Base-by-base conservation (phyloP, 2,113 vertebrate species). In the Uria lomvia region DNA sequence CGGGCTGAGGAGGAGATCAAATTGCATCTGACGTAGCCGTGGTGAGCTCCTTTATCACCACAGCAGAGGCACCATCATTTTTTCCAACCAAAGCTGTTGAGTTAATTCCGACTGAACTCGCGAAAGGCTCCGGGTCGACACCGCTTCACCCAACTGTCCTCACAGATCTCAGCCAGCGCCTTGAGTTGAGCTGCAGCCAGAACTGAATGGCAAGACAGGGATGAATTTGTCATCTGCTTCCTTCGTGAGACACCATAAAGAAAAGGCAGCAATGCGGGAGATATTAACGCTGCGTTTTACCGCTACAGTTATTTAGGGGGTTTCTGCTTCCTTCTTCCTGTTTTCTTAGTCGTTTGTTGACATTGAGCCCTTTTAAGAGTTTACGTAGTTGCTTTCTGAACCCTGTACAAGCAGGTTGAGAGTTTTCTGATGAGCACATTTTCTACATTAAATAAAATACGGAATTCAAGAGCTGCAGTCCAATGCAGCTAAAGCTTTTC, bases 311-410 rank as follows among this genome's bases (percentile, higher is more conserved):
- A 50, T 70, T 91, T 70, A 72, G 53, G 47, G 49, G 42, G 16
- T 0, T 94, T 76, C 67, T 85, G 7, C 71, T 65, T 58, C 79
- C 67, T 77, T 27, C 32, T 74, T 67, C 68, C 20, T 8, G 19
- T 78, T 82, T 94, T 68, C 38, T 43, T 45, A 56, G 22, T 47
- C 5, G 34, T 76, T 88, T 71, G 9, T 85, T 77, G 87, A 65
- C 70, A 18, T 1, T 9, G 19, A 85, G 36, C 58, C 52, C 40
- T 65, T 78, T 89, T 58, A 8, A 77, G 81, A 87, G 47, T 86
- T 94, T 86, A 86, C 66, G 77, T 74, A 52, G 55, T 38, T 67
- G 42, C 49, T 75, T 80, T 91, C 79, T 92, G 84, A 68, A 38
- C 49, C 43, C 47, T 11, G 12, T 10, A 26, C 43, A 36, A 53